Percentiles rank a stretch among this genome's conserved stretches.
Conservation (phyloP, 2,797 vertebrate genomes). For the Taenioides sp. region DNA sequence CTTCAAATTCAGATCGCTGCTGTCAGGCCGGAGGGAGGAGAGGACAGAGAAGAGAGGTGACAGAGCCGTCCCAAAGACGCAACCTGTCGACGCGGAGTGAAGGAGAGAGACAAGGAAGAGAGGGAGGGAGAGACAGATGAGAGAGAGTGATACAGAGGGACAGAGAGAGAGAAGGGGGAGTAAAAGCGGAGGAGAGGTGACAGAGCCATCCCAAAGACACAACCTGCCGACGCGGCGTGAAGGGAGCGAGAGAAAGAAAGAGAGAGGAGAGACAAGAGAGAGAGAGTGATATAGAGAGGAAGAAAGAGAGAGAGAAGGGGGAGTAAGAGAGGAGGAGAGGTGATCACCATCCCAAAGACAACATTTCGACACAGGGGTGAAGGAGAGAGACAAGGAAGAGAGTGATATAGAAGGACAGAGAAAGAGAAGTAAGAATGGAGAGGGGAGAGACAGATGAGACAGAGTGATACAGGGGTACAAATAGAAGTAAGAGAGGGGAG, state of each 20-base stretch:
- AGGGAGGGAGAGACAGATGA: neutral
- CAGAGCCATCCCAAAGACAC: neutral
- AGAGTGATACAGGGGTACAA: neutral
- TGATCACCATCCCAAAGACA: neutral
- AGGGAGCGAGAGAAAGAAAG: neutral
- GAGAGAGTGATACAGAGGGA: too few relatives aligned
- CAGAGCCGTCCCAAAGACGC: conserved; percentile 31
- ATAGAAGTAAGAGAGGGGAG: neutral
- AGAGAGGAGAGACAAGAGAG: neutral
- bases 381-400: neutral
- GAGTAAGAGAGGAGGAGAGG: neutral
- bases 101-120: conserved; percentile 21
- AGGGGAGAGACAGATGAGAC: neutral
- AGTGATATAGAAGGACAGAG: neutral
- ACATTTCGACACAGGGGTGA: too few relatives aligned
- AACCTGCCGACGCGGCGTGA: too few relatives aligned
- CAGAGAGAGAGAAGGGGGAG: neutral
- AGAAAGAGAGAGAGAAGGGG: neutral
- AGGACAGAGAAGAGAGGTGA: conserved; percentile 4
- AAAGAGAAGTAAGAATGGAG: neutral
- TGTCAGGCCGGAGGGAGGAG: conserved; percentile 36
- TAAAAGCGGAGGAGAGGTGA: neutral
- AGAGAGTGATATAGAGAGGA: too few relatives aligned
- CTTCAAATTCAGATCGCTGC: conserved; percentile 59
- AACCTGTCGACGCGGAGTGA: conserved; percentile 43